Evolutionary conservation across 2,113 vertebrate species (phyloP), one percentile per base, ranked within the genome.

Genomic region (Alces alces): DNA sequence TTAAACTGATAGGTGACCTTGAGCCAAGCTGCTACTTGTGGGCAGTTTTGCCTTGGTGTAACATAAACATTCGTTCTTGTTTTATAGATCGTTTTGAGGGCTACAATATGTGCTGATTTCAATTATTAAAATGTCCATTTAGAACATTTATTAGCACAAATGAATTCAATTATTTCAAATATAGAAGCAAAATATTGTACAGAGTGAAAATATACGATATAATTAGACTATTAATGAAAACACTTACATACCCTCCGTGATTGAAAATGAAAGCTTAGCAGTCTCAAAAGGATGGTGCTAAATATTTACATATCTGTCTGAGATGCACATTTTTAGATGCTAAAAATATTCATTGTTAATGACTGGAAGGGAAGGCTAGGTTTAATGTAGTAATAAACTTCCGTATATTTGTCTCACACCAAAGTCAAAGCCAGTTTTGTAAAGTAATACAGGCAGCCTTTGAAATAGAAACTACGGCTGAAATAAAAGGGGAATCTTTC

Each of bases 161-260:
- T 98, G 96, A 97, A 96, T 97, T 98, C 84, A 97, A 1, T 97
- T 97, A 92, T 97, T 98, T 97, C 95, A 98, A 97, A 97, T 94
- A 97, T 93, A 97, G 98, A 97, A 97, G 88, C 94, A 97, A 97
- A 98, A 70, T 11, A 96, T 39, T 95, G 95, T 80, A 52, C 73
- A 58, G 66, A 88, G 83, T 97, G 95, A 96, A 97, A 97, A 96
- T 93, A 95, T 86, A 64, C 1, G 36, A 91, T 95, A 93, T 98
- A 98, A 98, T 98, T 96, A 98, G 78, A 79, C 83, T 89, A 93
- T 98, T 98, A 95, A 97, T 96, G 36, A 73, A 90, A 96, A 97
- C n/a, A 43, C 85, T 97, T 80, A 82, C 96, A 10, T 79, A 86
- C 94, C 55, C 88, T 91, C 0, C 1, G 0, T 95, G 96, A 96